phyloP scores from a whole-genome alignment of 2,797 vertebrate genomes.

The Darevskia nairensis region DNA sequence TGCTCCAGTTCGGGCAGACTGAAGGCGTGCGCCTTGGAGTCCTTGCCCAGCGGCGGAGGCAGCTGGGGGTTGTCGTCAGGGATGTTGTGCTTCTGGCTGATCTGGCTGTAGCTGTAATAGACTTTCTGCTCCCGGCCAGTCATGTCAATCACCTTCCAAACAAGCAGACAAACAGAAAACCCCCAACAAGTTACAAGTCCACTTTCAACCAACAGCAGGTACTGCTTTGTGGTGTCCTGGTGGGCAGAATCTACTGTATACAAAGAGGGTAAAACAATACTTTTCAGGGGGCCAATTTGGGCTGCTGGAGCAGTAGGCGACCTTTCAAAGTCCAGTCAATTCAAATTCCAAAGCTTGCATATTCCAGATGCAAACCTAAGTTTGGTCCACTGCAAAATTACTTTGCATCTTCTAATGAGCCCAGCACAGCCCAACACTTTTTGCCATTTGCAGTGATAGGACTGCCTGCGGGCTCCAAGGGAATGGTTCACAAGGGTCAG shows the following conservation, averaged over 20 bases:
- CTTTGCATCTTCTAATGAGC: too few species aligned
- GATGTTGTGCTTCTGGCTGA: slow-evolving; percentile 95
- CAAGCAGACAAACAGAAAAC: not conserved
- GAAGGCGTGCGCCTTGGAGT: slow-evolving; percentile 88
- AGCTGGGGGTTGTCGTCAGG: slow-evolving; percentile 86
- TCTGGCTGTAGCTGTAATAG: slow-evolving; percentile 98
- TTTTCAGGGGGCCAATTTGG: not conserved
- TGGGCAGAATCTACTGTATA: too few species aligned
- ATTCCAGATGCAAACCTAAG: not conserved
- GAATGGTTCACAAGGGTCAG: not conserved
- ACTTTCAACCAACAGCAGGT: not conserved
- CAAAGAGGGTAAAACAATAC: not conserved
- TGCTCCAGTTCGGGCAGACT: slow-evolving; percentile 94
- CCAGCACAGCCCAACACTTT: not conserved
- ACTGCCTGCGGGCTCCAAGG: not conserved
- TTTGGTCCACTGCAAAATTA: not conserved
- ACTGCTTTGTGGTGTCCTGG: not conserved
- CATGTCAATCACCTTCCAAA: slow-evolving; percentile 95
- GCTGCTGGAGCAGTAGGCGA: not conserved
- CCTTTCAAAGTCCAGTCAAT: not conserved
- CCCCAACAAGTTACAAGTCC: too few species aligned
- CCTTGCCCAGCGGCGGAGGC: slow-evolving; percentile 77
- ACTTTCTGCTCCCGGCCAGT: slow-evolving; percentile 96
- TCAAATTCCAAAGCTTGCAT: not conserved
- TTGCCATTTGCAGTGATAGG: not conserved